Evolutionary conservation across 2,797 vertebrate genomes (phyloP).

Genomic region (Muscicapa comitata): DNA sequence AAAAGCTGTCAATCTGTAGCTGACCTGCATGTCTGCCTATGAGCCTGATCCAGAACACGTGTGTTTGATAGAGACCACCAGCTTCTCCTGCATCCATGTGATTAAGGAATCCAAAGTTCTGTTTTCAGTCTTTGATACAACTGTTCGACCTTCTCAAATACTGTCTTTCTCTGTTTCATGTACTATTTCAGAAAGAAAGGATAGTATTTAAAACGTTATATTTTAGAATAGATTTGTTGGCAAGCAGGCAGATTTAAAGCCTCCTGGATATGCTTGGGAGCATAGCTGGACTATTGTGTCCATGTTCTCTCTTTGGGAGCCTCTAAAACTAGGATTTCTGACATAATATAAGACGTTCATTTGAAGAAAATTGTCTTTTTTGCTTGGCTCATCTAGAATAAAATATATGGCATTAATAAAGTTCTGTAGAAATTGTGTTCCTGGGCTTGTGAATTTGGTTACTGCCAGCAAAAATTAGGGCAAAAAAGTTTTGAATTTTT

Average conservation of each 20-base stretch:
- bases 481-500: not conserved
- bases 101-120: not conserved
- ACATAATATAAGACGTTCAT: not conserved
- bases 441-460: not conserved
- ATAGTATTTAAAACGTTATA: not conserved
- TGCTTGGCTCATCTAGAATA: not conserved
- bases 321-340: not conserved
- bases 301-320: not conserved
- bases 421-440: not conserved
- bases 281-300: not conserved
- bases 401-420: not conserved
- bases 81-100: not conserved
- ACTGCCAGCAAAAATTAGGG: not conserved
- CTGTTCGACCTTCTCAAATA: not conserved
- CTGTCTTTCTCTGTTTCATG: not conserved
- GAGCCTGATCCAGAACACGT: not conserved
- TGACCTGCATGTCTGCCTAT: not conserved
- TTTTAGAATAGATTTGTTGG: not conserved
- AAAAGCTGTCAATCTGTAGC: not conserved
- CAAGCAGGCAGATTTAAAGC: not conserved
- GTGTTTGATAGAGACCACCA: fast-evolving
- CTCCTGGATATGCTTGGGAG: not conserved
- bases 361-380: not conserved
- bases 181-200: not conserved
- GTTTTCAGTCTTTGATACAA: not conserved